These are phyloP conservation scores for Patella caerulea DNA, from an alignment of 2,888 invertebrate species.

Conservation along the genomic window DNA sequence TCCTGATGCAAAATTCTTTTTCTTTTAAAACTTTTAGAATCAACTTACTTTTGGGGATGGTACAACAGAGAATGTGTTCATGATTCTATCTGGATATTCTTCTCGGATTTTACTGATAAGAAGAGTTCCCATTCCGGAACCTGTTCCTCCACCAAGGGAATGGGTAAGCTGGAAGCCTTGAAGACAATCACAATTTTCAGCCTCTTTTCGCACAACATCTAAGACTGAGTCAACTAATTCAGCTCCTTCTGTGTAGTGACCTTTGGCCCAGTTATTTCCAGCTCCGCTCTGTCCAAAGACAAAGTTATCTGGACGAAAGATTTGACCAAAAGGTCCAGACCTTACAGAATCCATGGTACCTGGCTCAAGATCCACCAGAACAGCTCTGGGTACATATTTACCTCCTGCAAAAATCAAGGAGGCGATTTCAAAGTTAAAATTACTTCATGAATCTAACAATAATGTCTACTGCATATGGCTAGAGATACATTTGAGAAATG, in stretches of 20 bases:
- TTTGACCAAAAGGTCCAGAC: conserved; percentile 90
- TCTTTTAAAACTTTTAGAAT: no score
- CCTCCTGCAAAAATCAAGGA: conserved; percentile 72
- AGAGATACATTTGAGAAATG: no score
- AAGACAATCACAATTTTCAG: conserved; percentile 66
- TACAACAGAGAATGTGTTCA: conserved; percentile 97
- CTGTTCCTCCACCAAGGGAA: conserved; percentile 90
- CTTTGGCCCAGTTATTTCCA: conserved; percentile 85
- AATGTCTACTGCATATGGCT: no score
- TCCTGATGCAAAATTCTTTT: no score
- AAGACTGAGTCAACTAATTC: conserved; percentile 66
- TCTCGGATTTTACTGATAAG: conserved; percentile 96
- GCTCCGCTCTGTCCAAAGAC: conserved; percentile 82
- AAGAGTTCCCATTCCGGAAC: conserved; percentile 90
- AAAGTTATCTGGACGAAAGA: conserved; percentile 86
- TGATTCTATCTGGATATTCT: conserved; percentile 73
- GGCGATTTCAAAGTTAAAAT: neutral
- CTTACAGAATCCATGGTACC: conserved; percentile 97
- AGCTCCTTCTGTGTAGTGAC: conserved; percentile 93
- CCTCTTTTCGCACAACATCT: conserved; percentile 66
- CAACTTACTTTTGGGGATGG: conserved; percentile 82
- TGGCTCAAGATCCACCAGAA: conserved; percentile 93
- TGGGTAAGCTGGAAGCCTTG: conserved; percentile 70
- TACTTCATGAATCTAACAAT: no score
- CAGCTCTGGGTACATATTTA: conserved; percentile 93